Evolutionary conservation across 2,888 invertebrate genomes (phyloP).

Genomic region (Chalcis sispes): DNA sequence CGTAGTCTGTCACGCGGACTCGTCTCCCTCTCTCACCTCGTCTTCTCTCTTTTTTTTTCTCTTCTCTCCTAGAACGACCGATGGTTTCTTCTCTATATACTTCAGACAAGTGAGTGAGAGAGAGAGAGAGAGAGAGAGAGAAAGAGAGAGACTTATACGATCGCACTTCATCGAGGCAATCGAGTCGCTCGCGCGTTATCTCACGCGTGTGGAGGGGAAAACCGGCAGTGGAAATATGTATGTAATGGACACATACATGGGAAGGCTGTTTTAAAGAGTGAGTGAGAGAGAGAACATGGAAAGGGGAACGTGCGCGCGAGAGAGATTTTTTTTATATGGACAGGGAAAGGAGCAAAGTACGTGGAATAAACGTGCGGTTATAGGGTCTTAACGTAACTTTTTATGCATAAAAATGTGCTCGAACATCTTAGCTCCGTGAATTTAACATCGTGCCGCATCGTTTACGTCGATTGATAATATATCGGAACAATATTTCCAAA

Average conservation of each 20-base stretch:
- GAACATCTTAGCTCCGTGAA: no score
- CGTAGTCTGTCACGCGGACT: no score
- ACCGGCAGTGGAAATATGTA: constrained; percentile 35
- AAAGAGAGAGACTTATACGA: constrained; percentile 31
- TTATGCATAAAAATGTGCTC: no score
- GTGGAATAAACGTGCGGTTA: no score
- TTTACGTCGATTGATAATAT: no score
- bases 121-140: background rate
- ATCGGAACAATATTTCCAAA: no score
- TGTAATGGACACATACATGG: background rate
- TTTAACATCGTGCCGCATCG: no score
- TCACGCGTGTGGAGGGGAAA: constrained; percentile 31
- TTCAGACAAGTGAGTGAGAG: background rate
- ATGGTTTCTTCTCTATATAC: background rate
- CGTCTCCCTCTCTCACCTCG: no score
- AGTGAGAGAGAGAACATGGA: background rate
- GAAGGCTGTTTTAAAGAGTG: background rate
- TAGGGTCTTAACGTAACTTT: no score
- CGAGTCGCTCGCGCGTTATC: constrained; percentile 25
- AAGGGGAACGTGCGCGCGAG: background rate
- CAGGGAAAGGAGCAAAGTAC: no score
- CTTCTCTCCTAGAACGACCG: background rate
- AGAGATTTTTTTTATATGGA: background rate
- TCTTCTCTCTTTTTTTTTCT: constrained; percentile 6
- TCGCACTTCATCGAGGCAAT: constrained; percentile 55